Conservation (phyloP, 2,888 invertebrate species). For the Neria commutata region DNA sequence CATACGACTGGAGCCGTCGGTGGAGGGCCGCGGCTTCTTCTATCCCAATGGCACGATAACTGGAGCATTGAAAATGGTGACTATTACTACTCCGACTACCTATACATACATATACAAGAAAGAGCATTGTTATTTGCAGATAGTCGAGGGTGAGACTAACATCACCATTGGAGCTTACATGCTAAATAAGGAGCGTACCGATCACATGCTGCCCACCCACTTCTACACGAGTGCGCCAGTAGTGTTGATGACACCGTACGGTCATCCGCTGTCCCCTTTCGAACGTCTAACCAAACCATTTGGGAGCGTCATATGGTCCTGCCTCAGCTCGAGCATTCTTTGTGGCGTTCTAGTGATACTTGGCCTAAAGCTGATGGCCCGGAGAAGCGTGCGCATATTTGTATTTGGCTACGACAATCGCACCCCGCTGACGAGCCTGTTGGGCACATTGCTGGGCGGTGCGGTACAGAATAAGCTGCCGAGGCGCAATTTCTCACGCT, state of each 20-base stretch:
- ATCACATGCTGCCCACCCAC: constrained; percentile 20
- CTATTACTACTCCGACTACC: no score
- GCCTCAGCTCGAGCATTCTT: constrained; percentile 22
- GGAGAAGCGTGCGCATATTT: background rate
- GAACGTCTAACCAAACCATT: constrained; percentile 24
- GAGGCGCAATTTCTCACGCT: constrained; percentile 29
- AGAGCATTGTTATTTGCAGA: constrained; percentile 6
- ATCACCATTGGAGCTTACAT: constrained; percentile 24
- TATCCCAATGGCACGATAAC: constrained; percentile 49
- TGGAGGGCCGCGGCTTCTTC: constrained; percentile 37
- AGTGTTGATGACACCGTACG: constrained; percentile 21
- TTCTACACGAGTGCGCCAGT: constrained; percentile 16
- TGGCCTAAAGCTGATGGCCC: constrained; percentile 13
- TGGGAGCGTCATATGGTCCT: constrained; percentile 26
- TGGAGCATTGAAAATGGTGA: constrained; percentile 50
- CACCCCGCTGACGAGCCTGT: constrained; percentile 17
- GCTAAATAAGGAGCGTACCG: background rate
- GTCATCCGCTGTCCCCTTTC: constrained; percentile 14
- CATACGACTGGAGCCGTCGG: constrained; percentile 30
- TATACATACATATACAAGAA: no score
- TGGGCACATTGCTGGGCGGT: constrained; percentile 21
- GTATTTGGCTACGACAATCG: constrained; percentile 23
- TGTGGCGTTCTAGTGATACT: constrained; percentile 17
- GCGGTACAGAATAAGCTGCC: constrained; percentile 20
- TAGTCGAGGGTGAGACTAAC: constrained; percentile 23